Percentiles rank a stretch among this genome's conserved stretches.
phyloP scores from a whole-genome alignment of 2,888 invertebrate genomes.

The Deroplatys truncata region DNA sequence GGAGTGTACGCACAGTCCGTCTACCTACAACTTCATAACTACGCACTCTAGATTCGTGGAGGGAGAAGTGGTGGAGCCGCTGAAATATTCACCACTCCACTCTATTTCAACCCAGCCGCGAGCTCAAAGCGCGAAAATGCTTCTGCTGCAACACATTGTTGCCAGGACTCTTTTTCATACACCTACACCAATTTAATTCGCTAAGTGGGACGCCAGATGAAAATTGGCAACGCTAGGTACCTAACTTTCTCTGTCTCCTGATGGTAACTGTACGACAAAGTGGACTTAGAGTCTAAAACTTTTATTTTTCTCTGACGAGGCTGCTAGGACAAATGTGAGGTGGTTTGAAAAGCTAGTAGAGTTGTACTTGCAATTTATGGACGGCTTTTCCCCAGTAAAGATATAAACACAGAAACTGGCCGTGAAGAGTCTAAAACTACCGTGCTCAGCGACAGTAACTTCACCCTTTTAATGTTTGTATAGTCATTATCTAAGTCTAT shows the following conservation, averaged over 20 bases:
- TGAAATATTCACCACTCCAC: neutral
- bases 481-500: no score
- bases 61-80: neutral
- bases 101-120: neutral
- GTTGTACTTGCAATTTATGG: no score
- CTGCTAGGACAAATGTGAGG: neutral
- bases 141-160: neutral
- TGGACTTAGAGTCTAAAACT: neutral
- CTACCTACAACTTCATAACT: neutral
- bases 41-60: neutral
- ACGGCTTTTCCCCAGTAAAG: no score
- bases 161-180: neutral
- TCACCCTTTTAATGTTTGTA: no score
- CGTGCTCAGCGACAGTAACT: no score
- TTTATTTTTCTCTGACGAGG: neutral
- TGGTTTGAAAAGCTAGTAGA: neutral
- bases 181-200: neutral
- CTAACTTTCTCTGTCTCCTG: no score
- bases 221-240: neutral
- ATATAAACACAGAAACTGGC: no score
- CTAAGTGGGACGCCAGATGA: neutral
- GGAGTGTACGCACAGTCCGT: neutral
- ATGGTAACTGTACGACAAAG: neutral
- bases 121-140: neutral
- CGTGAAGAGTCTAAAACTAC: no score